These are phyloP conservation scores for Myotis brandtii DNA, from an alignment of 2,113 vertebrate genomes.

Conservation along the genomic window DNA sequence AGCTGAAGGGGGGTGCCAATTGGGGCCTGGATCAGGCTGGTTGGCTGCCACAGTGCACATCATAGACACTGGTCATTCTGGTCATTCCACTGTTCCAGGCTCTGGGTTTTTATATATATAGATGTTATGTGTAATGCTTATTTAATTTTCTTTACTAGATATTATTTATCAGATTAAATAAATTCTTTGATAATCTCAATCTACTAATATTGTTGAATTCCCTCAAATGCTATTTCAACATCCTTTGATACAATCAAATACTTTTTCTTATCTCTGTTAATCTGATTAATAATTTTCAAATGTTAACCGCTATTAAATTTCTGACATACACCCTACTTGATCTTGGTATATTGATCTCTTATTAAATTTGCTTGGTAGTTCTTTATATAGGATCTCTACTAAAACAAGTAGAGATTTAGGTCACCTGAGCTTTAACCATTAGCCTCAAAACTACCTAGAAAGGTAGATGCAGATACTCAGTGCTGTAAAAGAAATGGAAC, in stretches of 20 bases:
- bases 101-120: too few species aligned
- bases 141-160: not conserved
- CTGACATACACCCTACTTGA: not conserved
- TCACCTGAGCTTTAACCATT: not conserved
- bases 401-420: not conserved
- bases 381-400: not conserved
- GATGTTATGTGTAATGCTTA: not conserved
- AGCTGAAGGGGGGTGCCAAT: too few species aligned
- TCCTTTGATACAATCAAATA: not conserved
- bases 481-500: not conserved
- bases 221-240: not conserved
- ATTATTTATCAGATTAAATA: not conserved
- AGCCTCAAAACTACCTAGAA: not conserved
- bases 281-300: not conserved
- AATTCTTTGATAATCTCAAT: not conserved
- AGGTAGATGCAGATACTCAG: not conserved
- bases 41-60: too few species aligned
- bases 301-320: not conserved
- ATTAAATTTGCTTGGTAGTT: not conserved
- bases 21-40: too few species aligned
- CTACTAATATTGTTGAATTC: not conserved
- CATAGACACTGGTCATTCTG: too few species aligned
- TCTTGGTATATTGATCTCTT: not conserved
- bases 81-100: too few species aligned
- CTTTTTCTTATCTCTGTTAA: constrained; percentile 13